phyloP scores from a whole-genome alignment of 2,888 invertebrate species.

The Hylaea fasciaria region DNA sequence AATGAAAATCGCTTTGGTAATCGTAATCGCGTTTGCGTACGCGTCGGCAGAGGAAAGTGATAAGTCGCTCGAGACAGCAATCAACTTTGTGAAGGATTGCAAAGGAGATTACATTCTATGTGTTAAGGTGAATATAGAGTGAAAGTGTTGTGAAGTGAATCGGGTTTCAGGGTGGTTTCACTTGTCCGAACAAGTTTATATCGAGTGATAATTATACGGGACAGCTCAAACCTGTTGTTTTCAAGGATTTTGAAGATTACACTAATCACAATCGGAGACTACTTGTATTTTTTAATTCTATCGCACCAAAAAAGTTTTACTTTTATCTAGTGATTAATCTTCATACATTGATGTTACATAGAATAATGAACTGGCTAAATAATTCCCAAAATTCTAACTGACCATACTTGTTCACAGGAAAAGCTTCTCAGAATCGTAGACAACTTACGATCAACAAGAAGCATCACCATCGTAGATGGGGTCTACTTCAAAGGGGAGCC shows the following conservation, averaged over 20 bases:
- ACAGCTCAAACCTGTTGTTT: too few species aligned
- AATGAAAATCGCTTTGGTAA: constrained; percentile 69
- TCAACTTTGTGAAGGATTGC: constrained; percentile 89
- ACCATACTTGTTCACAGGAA: constrained; percentile 79
- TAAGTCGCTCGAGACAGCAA: constrained; percentile 86
- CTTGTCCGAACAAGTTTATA: constrained; percentile 11
- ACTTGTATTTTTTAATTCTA: too few species aligned
- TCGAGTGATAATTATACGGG: constrained; percentile 8
- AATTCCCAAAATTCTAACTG: not conserved
- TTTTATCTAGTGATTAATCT: too few species aligned
- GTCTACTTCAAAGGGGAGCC: constrained; percentile 85
- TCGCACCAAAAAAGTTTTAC: too few species aligned
- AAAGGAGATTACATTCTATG: constrained; percentile 88
- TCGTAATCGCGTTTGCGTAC: constrained; percentile 72
- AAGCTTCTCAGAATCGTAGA: constrained; percentile 89
- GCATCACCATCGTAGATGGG: constrained; percentile 86
- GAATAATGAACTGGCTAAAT: too few species aligned
- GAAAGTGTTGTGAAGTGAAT: constrained; percentile 69
- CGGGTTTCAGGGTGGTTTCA: constrained; percentile 38
- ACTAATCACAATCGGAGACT: too few species aligned
- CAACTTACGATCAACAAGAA: constrained; percentile 70
- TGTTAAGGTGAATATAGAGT: constrained; percentile 87
- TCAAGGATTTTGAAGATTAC: too few species aligned
- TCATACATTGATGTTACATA: too few species aligned
- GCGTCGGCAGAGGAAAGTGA: constrained; percentile 78